phyloP scores from a whole-genome alignment of 2,888 invertebrate species.

The Nomada fucata region DNA sequence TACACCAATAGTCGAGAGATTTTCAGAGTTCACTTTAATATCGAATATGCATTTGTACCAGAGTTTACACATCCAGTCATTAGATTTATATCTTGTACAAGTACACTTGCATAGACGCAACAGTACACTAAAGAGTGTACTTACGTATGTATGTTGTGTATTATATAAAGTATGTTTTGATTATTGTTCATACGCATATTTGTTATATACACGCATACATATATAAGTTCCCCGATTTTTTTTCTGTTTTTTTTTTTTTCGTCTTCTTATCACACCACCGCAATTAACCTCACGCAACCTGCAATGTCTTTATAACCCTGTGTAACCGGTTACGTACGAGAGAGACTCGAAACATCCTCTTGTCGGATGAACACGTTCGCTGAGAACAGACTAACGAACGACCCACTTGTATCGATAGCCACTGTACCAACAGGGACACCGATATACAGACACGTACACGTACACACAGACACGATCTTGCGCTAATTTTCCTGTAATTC shows the following conservation, averaged over 20 bases:
- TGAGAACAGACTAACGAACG: slow-evolving; percentile 68
- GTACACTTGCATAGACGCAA: background rate
- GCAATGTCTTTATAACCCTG: slow-evolving; percentile 66
- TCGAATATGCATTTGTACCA: slow-evolving; percentile 4
- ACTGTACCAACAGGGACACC: slow-evolving; percentile 25
- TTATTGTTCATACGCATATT: background rate
- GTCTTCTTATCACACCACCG: slow-evolving; percentile 65
- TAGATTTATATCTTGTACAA: slow-evolving; percentile 9
- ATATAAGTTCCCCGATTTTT: no score
- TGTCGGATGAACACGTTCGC: slow-evolving; percentile 73
- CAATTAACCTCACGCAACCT: slow-evolving; percentile 75
- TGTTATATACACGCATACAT: background rate
- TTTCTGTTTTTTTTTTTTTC: no score
- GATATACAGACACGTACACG: slow-evolving; percentile 42
- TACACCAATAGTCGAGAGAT: slow-evolving; percentile 2
- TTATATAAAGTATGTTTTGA: no score
- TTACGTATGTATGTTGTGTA: background rate
- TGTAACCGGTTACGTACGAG: slow-evolving; percentile 60
- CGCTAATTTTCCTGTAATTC: slow-evolving; percentile 63
- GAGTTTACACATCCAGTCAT: background rate
- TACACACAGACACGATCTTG: slow-evolving; percentile 54
- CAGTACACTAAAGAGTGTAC: background rate
- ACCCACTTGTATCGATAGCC: slow-evolving; percentile 52
- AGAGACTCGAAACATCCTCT: slow-evolving; percentile 71
- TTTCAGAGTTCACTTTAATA: slow-evolving; percentile 2